Conservation (phyloP, 2,888 invertebrate genomes). For the Temnothorax rugatulus region DNA sequence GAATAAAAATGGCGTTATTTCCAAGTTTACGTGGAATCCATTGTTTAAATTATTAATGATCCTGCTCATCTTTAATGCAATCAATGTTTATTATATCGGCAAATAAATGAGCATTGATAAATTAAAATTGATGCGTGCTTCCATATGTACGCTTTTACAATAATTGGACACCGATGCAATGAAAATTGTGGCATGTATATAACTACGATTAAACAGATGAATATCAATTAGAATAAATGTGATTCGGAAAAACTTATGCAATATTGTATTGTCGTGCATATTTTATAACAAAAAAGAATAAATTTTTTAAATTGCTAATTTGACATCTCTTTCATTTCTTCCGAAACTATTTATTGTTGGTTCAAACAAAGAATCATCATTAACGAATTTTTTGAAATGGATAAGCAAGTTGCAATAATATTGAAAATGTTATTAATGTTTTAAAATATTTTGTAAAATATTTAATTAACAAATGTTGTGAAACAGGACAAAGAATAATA, state of each 20-base stretch:
- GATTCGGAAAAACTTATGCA: conserved; percentile 14
- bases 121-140: conserved; percentile 45
- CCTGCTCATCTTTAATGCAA: conserved; percentile 40
- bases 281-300: not conserved
- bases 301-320: not conserved
- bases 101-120: conserved; percentile 45
- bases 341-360: not conserved
- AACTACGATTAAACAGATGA: conserved; percentile 36
- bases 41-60: conserved; percentile 42
- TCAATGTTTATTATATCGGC: conserved; percentile 44
- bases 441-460: not conserved
- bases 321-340: not conserved
- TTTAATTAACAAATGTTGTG: not conserved
- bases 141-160: conserved; percentile 8
- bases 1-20: conserved; percentile 4
- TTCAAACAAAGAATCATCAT: not conserved
- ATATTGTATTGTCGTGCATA: not conserved
- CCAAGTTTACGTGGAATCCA: not conserved
- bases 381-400: not conserved
- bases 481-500: not conserved
- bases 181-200: conserved; percentile 7
- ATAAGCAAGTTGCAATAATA: not conserved
- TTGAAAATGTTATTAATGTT: not conserved
- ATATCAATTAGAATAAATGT: conserved; percentile 41
- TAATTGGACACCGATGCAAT: conserved; percentile 27